Conservation (phyloP, 2,888 invertebrate genomes). For the Ophioninae sp. region DNA sequence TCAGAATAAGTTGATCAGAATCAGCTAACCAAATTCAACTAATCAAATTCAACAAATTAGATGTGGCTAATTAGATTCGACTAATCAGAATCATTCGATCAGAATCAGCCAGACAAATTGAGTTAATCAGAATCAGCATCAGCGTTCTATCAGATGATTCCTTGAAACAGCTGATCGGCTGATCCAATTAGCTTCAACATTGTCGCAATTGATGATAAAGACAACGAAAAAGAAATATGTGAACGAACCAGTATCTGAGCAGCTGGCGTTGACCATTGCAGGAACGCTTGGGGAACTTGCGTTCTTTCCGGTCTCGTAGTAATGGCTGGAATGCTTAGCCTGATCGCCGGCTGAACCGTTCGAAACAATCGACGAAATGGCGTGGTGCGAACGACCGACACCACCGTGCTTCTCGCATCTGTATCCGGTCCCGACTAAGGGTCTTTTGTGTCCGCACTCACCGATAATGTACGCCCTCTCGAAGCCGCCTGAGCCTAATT, state of each 20-base stretch:
- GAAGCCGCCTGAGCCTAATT: slow-evolving; percentile 67
- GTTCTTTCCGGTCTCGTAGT: slow-evolving; percentile 73
- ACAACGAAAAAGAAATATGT: background rate
- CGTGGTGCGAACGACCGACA: slow-evolving; percentile 58
- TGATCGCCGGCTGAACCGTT: slow-evolving; percentile 75
- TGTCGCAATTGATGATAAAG: background rate
- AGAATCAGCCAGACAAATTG: too few species aligned
- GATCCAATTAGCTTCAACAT: background rate
- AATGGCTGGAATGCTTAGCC: slow-evolving; percentile 71
- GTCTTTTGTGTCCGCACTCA: slow-evolving; percentile 77
- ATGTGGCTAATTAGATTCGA: too few species aligned
- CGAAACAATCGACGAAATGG: slow-evolving; percentile 69
- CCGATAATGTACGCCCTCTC: slow-evolving; percentile 74
- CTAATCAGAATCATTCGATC: too few species aligned
- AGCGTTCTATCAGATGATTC: too few species aligned
- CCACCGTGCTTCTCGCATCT: slow-evolving; percentile 79
- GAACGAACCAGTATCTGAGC: slow-evolving; percentile 75
- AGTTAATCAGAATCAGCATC: too few species aligned
- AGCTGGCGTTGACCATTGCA: slow-evolving; percentile 75
- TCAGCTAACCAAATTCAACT: too few species aligned
- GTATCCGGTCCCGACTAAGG: slow-evolving; percentile 75
- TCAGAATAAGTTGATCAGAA: too few species aligned
- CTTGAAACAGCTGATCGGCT: too few species aligned
- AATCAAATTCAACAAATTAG: too few species aligned
- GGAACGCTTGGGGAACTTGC: slow-evolving; percentile 79